Conservation (phyloP, 2,113 vertebrate species). For the Cephalopholis sonnerati region DNA sequence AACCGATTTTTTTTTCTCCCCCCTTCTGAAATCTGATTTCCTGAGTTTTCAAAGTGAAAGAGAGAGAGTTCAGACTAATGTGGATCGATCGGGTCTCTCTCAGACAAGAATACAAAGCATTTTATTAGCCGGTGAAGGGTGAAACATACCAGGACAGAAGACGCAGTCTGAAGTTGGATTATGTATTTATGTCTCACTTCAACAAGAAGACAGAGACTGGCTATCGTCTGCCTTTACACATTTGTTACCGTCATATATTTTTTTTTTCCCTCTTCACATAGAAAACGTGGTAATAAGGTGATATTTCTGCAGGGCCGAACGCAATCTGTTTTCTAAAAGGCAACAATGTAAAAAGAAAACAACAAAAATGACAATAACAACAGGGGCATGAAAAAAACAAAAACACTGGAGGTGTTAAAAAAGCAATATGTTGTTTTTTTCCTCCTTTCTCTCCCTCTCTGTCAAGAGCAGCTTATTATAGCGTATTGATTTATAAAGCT, state of each 20-base stretch:
- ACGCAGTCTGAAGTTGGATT: constrained; percentile 52
- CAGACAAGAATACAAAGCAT: constrained; percentile 90
- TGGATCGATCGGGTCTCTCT: constrained; percentile 90
- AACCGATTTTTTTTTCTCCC: constrained; percentile 81
- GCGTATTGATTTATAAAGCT: constrained; percentile 87
- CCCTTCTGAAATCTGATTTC: constrained; percentile 86
- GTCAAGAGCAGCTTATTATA: constrained; percentile 87
- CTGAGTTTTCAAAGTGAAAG: constrained; percentile 86
- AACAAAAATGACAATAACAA: constrained; percentile 63
- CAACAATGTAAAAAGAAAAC: constrained; percentile 57
- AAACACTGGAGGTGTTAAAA: constrained; percentile 82
- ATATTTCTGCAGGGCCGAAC: constrained; percentile 75
- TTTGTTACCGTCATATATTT: constrained; percentile 39
- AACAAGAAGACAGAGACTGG: constrained; percentile 2
- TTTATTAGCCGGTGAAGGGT: constrained; percentile 92
- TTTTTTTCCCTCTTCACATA: constrained; percentile 4
- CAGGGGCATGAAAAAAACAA: constrained; percentile 35
- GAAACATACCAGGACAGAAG: constrained; percentile 73
- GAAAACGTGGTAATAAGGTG: constrained; percentile 74
- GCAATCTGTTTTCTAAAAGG: constrained; percentile 71
- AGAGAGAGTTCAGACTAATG: constrained; percentile 85
- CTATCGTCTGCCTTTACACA: constrained; percentile 15
- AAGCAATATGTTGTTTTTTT: constrained; percentile 84
- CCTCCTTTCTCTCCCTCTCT: constrained; percentile 66
- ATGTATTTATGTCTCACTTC: constrained; percentile 83